phyloP scores from a whole-genome alignment of 2,113 vertebrate genomes.

The Eurystomus gularis region DNA sequence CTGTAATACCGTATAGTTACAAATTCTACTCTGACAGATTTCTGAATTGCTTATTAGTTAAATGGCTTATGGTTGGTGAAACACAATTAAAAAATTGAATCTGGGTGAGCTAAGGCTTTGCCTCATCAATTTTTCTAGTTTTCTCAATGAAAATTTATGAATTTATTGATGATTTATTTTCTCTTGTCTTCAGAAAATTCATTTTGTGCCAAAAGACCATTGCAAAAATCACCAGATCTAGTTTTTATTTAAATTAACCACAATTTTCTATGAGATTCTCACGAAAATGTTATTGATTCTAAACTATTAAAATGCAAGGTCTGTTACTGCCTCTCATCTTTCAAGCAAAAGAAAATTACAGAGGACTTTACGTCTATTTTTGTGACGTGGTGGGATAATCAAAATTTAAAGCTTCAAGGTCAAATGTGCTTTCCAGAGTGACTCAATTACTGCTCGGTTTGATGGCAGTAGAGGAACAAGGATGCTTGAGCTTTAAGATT shows the following conservation, averaged over 20 bases:
- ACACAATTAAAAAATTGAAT: conserved; percentile 49
- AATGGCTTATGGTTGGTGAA: conserved; percentile 42
- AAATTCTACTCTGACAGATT: conserved; percentile 26
- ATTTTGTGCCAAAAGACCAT: conserved; percentile 1
- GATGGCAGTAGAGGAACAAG: conserved; percentile 51
- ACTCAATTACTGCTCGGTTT: conserved; percentile 55
- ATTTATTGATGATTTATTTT: conserved; percentile 36
- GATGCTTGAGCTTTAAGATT: conserved; percentile 46
- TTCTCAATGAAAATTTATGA: conserved; percentile 39
- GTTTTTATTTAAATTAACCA: background rate
- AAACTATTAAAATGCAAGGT: background rate
- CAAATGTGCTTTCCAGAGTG: conserved; percentile 31
- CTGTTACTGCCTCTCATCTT: background rate
- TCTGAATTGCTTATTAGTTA: conserved; percentile 33
- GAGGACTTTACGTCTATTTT: background rate
- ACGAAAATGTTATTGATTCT: background rate
- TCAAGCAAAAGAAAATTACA: background rate
- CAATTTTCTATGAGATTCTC: background rate
- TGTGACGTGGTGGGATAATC: background rate
- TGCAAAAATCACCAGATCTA: background rate
- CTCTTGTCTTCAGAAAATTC: background rate
- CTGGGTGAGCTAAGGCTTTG: background rate
- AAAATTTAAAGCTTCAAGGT: conserved; percentile 62
- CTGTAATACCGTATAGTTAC: background rate
- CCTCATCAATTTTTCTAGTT: conserved; percentile 44